Evolutionary conservation across 1,140 invertebrate species (phyloP).

Genomic region (Drosophila orena): DNA sequence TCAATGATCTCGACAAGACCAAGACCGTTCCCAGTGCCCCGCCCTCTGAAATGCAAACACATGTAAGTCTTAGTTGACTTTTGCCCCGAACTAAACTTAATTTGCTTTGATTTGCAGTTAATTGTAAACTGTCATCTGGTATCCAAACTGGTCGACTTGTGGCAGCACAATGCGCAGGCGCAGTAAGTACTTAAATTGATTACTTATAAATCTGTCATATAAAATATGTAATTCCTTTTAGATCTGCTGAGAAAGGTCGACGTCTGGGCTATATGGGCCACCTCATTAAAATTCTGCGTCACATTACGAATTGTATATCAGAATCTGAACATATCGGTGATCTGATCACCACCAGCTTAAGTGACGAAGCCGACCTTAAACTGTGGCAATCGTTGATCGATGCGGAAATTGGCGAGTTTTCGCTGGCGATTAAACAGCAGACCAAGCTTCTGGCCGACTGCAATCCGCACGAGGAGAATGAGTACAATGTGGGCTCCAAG

Average conservation of each 20-base stretch:
- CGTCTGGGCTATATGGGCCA: conserved; percentile 92
- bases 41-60: conserved; percentile 79
- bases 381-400: conserved; percentile 76
- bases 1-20: conserved; percentile 69
- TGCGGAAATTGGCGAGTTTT: conserved; percentile 72
- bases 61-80: conserved; percentile 53
- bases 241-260: conserved; percentile 82
- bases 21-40: conserved; percentile 47
- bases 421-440: conserved; percentile 67
- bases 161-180: conserved; percentile 87
- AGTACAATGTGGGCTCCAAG: conserved; percentile 59
- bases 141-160: conserved; percentile 88
- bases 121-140: conserved; percentile 89
- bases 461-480: conserved; percentile 73
- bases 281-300: conserved; percentile 88
- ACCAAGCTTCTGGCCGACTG: conserved; percentile 74
- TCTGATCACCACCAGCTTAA: conserved; percentile 72
- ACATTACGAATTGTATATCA: conserved; percentile 76
- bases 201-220: not conserved
- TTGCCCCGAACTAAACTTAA: not conserved
- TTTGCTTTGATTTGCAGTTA: conserved; percentile 86
- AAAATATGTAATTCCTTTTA: conserved; percentile 48
- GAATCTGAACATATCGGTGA: conserved; percentile 83
- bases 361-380: conserved; percentile 59
- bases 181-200: conserved; percentile 84